Evolutionary conservation across 2,113 vertebrate genomes (phyloP), one percentile per base, ranked within the genome.

Genomic region (Ornithorhynchus anatinus): DNA sequence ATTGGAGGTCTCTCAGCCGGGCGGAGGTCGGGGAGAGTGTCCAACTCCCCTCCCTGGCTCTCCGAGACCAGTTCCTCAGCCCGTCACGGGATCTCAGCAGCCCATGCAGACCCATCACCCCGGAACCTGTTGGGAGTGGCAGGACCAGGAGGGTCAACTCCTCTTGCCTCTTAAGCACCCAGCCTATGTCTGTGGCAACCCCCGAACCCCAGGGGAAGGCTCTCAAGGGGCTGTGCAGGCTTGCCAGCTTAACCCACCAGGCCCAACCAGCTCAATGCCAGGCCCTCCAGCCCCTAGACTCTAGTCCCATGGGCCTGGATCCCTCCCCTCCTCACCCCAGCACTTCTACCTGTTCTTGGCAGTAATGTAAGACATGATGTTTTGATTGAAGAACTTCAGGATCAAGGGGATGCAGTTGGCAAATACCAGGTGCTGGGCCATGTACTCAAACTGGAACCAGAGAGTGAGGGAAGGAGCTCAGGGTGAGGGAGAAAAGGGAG

Each of bases 371-470:
- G 98, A 99, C 96, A 99, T 99, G 85, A 99, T 99, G 90, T 99
- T 99, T 91, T 99, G 98, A 92, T 99, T 99, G 94, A 99, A 99
- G 91, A 99, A 99, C 93, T 99, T 99, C 19, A 99, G 91, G 73
- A 99, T 99, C 89, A 99, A 95, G 0, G 98, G 98, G 79, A 99
- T 99, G 80, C 98, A 99, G 91, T 99, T 99, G 77, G 98, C 98
- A 68, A 99, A 99, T 52, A 99, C 98, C 80, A 99, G 86, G 61
- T 99, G 98, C 81, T 99, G 97, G 57, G 98, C 96, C 97, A 99
- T 99, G 90, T 97, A 98, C 82, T 99, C 98, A 87, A 99, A 99
- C 98, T 99, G 17, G 73, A 85, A 80, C 35, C 80, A 57, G 38
- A 10, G 37, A 27, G n/a, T n/a, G n/a, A n/a, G n/a, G 10, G 42